phyloP scores from a whole-genome alignment of 2,113 vertebrate genomes.

The Riparia riparia region DNA sequence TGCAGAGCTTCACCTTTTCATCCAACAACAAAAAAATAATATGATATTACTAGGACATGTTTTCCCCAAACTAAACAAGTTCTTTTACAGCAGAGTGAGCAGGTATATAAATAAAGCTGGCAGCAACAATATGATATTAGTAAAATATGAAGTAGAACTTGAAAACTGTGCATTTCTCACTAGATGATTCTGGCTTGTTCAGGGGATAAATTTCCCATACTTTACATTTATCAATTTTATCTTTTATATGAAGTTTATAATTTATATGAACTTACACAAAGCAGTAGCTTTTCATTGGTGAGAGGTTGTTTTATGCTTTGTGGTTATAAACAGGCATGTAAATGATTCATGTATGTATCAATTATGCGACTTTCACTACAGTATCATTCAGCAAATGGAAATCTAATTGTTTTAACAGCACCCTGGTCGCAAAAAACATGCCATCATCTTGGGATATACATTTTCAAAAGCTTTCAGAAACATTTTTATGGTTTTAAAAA shows the following conservation, averaged over 20 bases:
- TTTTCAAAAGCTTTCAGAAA: slow-evolving; percentile 28
- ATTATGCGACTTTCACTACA: neutral
- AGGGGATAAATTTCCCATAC: neutral
- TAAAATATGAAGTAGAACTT: slow-evolving; percentile 6
- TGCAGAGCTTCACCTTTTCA: neutral
- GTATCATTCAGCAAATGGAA: neutral
- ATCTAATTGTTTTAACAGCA: neutral
- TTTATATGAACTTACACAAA: neutral
- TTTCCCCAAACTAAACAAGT: neutral
- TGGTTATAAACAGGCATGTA: neutral
- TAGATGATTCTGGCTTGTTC: neutral
- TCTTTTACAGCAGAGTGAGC: neutral
- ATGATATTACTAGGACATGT: neutral
- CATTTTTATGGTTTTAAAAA: neutral
- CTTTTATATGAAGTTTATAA: neutral
- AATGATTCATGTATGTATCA: neutral
- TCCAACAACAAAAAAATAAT: neutral
- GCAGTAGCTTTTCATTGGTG: neutral
- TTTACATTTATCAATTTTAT: neutral
- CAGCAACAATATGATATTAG: neutral
- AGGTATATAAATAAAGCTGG: neutral
- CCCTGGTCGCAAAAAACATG: neutral
- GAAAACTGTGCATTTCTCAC: neutral
- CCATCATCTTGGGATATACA: neutral
- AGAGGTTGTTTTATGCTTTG: neutral